Base-by-base conservation (phyloP, 35 echinoderm and acorn worm species). In the Patiria miniata region DNA sequence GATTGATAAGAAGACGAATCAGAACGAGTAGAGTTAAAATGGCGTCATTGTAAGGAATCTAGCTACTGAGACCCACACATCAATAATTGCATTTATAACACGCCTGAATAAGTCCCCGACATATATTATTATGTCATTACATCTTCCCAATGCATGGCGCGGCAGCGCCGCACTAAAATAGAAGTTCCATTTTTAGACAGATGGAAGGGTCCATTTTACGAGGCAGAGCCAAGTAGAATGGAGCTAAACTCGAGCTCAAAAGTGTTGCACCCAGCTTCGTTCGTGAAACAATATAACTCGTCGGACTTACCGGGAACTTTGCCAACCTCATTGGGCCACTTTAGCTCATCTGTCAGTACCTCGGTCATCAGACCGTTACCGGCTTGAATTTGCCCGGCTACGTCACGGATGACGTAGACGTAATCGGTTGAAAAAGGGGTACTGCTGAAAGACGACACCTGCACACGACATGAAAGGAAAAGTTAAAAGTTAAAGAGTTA, bases 301-400 rank as follows among this genome's bases (percentile, higher is more conserved):
- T n/a, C 30, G 14, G 32, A 83, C 88, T 83, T 78, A 96, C 94
- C 94, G 39, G 94, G 94, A 21, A 96, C 82, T 79, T 92, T 83
- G 26, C 89, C 87, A 2, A 96, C 34, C 33, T 96, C 94, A 39
- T 96, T 96, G 0, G 94, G 94, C 90, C 90, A 96, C 37, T 58
- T 12, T 36, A 93, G 51, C 12, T 33, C 77, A 16, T 21, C 37
- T 37, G 90, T 88, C 18, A 96, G 55, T 2, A 96, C 77, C 77
- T 93, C 90, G 0, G 82, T 56, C 36, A 57, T 36, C 21, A 96
- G 40, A 36, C 73, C 69, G n/a, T 85, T 29, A 34, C 80, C 93
- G 38, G 90, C 82, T 7, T 88, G 50, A 2, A 92, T 16, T 50
- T 95, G 89, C 22, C 52, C 54, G 32, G 55, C 85, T 39, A 95